These are phyloP conservation scores for Anoplophora glabripennis DNA, from an alignment of 1,140 invertebrate species.

Conservation along the genomic window DNA sequence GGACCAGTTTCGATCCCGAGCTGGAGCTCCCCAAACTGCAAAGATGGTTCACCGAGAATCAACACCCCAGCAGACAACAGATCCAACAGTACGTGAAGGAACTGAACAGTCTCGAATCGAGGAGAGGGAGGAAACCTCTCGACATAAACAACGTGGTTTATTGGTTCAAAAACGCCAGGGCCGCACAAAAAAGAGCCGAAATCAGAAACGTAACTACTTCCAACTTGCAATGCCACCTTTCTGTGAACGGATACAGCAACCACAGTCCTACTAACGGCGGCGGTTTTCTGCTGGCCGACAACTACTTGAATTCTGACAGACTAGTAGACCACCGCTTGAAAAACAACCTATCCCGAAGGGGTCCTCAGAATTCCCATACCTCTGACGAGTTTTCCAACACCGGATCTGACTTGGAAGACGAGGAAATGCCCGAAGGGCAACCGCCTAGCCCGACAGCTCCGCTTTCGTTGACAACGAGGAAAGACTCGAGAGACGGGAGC, in stretches of 20 bases:
- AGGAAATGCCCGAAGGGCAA: constrained; percentile 54
- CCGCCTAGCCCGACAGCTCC: constrained; percentile 64
- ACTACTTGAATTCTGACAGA: constrained; percentile 53
- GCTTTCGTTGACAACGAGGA: constrained; percentile 61
- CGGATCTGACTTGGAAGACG: constrained; percentile 62
- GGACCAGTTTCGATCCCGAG: constrained; percentile 93
- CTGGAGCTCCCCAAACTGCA: constrained; percentile 91
- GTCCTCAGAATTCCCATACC: constrained; percentile 54
- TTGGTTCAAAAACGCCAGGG: constrained; percentile 98
- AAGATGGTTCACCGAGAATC: constrained; percentile 93
- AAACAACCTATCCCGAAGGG: constrained; percentile 50
- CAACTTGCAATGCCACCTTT: constrained; percentile 54
- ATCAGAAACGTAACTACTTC: constrained; percentile 57
- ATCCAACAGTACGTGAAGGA: constrained; percentile 94
- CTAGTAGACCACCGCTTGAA: constrained; percentile 50
- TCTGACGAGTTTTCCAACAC: constrained; percentile 60
- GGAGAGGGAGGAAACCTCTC: constrained; percentile 86
- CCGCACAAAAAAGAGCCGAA: constrained; percentile 88
- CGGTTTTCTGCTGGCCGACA: constrained; percentile 53
- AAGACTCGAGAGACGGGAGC: constrained; percentile 44
- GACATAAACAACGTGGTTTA: constrained; percentile 98
- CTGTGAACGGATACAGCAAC: constrained; percentile 62
- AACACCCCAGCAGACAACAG: constrained; percentile 90
- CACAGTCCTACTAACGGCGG: constrained; percentile 60
- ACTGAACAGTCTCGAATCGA: constrained; percentile 86